phyloP scores from a whole-genome alignment of 2,888 invertebrate genomes.

The Taenaris catops region DNA sequence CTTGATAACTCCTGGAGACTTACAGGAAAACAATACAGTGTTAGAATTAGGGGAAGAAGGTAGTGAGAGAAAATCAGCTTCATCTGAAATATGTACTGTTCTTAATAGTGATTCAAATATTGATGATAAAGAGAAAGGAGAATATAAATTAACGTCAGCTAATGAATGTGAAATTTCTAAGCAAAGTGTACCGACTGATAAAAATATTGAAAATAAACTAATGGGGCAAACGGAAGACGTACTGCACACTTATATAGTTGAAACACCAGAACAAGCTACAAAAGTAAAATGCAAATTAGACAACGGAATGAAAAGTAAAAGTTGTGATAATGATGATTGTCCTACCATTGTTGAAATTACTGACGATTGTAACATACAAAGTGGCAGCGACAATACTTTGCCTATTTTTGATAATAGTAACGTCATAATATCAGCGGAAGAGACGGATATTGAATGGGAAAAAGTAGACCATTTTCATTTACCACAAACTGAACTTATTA shows the following conservation, averaged over 20 bases:
- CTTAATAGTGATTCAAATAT: background rate
- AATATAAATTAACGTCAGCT: background rate
- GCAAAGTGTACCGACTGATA: too few relatives aligned
- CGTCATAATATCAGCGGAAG: slow-evolving; percentile 82
- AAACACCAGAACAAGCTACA: slow-evolving; percentile 56
- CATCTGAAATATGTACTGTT: slow-evolving; percentile 1
- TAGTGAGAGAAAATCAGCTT: too few relatives aligned
- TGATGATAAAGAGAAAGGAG: background rate
- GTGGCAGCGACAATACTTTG: slow-evolving; percentile 40
- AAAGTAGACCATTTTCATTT: slow-evolving; percentile 58
- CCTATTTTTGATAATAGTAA: slow-evolving; percentile 64
- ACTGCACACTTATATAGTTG: slow-evolving; percentile 48
- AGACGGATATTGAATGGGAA: slow-evolving; percentile 82
- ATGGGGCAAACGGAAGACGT: slow-evolving; percentile 10
- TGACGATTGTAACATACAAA: slow-evolving; percentile 36
- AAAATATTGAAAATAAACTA: too few relatives aligned
- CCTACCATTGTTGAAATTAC: slow-evolving; percentile 65
- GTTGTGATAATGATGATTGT: slow-evolving; percentile 66
- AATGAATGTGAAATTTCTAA: background rate
- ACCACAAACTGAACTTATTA: slow-evolving; percentile 41
- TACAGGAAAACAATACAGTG: too few relatives aligned
- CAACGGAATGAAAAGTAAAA: slow-evolving; percentile 61
- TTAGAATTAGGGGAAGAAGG: too few relatives aligned
- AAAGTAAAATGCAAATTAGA: slow-evolving; percentile 51
- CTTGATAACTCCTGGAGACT: too few relatives aligned